phyloP scores from a whole-genome alignment of 2,113 vertebrate species.

The Planiliza haematocheilus region DNA sequence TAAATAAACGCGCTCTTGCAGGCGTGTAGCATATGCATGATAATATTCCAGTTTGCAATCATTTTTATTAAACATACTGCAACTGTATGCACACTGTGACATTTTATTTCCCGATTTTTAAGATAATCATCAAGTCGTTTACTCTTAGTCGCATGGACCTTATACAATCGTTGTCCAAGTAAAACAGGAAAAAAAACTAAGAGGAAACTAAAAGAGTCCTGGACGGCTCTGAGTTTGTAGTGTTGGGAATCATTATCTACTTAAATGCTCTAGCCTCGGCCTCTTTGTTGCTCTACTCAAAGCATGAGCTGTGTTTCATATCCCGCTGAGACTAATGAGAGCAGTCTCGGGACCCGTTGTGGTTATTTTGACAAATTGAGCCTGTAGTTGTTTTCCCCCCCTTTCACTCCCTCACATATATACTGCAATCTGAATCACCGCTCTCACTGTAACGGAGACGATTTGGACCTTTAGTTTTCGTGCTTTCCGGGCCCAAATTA shows the following conservation, averaged over 20 bases:
- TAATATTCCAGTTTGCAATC: slow-evolving; percentile 16
- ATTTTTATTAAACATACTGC: slow-evolving; percentile 17
- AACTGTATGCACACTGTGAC: slow-evolving; percentile 16
- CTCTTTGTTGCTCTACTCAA: slow-evolving; percentile 57
- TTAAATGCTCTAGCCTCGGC: slow-evolving; percentile 43
- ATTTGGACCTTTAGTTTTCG: slow-evolving; percentile 57
- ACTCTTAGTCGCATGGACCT: slow-evolving; percentile 10
- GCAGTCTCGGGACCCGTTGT: slow-evolving; percentile 56
- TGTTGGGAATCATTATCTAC: slow-evolving; percentile 67
- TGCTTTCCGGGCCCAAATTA: slow-evolving; percentile 50
- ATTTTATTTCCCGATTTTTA: slow-evolving; percentile 42
- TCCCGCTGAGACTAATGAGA: slow-evolving; percentile 73
- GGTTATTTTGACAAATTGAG: slow-evolving; percentile 78
- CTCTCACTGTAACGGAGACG: slow-evolving; percentile 61
- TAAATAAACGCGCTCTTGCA: slow-evolving; percentile 10
- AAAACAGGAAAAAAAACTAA: slow-evolving; percentile 18
- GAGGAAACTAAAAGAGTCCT: slow-evolving; percentile 19
- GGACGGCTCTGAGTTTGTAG: slow-evolving; percentile 6
- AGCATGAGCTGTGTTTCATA: slow-evolving; percentile 61
- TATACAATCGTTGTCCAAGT: slow-evolving; percentile 21
- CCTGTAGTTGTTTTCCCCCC: slow-evolving; percentile 68
- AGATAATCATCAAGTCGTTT: slow-evolving; percentile 53
- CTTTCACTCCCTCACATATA: slow-evolving; percentile 61
- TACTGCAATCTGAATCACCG: slow-evolving; percentile 67
- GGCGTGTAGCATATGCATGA: slow-evolving; percentile 11